A percentile compares a stretch with the other conserved stretches of the same genome.
phyloP scores from a whole-genome alignment of 2,888 invertebrate species.

The Theretra japonica region DNA sequence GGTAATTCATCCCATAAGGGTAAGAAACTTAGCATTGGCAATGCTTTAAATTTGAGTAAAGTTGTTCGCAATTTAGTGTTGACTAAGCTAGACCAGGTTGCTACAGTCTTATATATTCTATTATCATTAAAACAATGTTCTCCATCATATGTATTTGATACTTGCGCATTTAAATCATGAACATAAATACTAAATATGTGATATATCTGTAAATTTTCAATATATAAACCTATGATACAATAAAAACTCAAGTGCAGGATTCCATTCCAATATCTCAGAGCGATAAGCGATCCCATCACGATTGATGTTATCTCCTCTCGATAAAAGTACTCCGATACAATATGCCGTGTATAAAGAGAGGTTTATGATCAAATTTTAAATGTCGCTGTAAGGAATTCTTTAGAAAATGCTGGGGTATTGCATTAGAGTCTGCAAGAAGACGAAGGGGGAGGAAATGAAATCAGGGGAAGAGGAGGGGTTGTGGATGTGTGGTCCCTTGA shows the following conservation, averaged over 20 bases:
- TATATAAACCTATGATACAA: background rate
- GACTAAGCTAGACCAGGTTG: too few relatives aligned
- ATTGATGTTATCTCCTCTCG: background rate
- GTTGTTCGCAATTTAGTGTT: too few relatives aligned
- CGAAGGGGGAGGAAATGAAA: background rate
- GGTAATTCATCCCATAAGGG: too few relatives aligned
- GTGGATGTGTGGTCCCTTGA: background rate
- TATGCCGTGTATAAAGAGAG: background rate
- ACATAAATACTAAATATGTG: background rate
- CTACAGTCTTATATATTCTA: too few relatives aligned
- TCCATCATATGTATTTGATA: too few relatives aligned
- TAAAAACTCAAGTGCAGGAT: conserved; percentile 7
- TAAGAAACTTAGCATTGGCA: too few relatives aligned
- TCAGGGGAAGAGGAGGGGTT: background rate
- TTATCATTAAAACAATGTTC: too few relatives aligned
- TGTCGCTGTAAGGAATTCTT: background rate
- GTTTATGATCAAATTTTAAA: conserved; percentile 18
- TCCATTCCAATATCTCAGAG: conserved; percentile 13
- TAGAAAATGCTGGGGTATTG: background rate
- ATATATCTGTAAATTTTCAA: background rate
- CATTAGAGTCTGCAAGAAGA: background rate
- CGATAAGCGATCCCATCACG: conserved; percentile 17
- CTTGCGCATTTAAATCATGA: too few relatives aligned
- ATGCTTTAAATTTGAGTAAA: too few relatives aligned
- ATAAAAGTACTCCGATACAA: conserved; percentile 8